Percentiles rank a stretch among this genome's conserved stretches.
These are phyloP conservation scores for Drosophila buzzatii DNA, from an alignment of 2,888 invertebrate species.

Conservation along the genomic window DNA sequence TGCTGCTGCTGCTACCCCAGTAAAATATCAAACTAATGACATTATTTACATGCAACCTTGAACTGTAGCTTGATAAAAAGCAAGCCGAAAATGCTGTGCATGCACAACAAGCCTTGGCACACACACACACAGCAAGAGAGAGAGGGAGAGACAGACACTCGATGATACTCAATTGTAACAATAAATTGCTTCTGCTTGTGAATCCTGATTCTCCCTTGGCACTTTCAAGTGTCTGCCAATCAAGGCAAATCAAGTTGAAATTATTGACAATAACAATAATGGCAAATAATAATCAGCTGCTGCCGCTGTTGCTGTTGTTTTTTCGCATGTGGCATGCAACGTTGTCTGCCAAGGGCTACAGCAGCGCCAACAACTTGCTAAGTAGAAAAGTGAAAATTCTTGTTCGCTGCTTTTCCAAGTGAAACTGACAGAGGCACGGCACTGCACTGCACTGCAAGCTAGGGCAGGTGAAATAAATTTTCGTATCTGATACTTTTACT, in stretches of 20 bases:
- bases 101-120: slow-evolving; percentile 44
- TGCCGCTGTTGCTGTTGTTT: slow-evolving; percentile 30
- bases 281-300: slow-evolving; percentile 59
- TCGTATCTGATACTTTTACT: slow-evolving; percentile 63
- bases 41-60: slow-evolving; percentile 73
- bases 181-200: slow-evolving; percentile 43
- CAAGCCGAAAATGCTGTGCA: slow-evolving; percentile 31
- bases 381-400: slow-evolving; percentile 79
- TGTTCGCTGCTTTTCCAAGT: slow-evolving; percentile 29
- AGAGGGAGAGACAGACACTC: slow-evolving; percentile 1
- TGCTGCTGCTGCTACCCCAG: background rate
- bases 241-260: slow-evolving; percentile 74
- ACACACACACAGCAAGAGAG: slow-evolving; percentile 1
- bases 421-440: slow-evolving; percentile 41
- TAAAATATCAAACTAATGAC: slow-evolving; percentile 31
- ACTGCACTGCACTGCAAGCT: background rate
- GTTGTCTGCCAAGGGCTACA: slow-evolving; percentile 56
- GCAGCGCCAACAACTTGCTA: slow-evolving; percentile 17
- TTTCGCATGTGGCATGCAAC: slow-evolving; percentile 82
- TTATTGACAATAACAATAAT: slow-evolving; percentile 82
- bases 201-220: slow-evolving; percentile 36
- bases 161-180: slow-evolving; percentile 22
- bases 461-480: slow-evolving; percentile 52
- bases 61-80: slow-evolving; percentile 46
- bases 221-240: slow-evolving; percentile 80